Percentiles rank a stretch among this genome's conserved stretches.
phyloP scores from a whole-genome alignment of 1,140 invertebrate species.

The Pachyrhynchus sulphureomaculatus region DNA sequence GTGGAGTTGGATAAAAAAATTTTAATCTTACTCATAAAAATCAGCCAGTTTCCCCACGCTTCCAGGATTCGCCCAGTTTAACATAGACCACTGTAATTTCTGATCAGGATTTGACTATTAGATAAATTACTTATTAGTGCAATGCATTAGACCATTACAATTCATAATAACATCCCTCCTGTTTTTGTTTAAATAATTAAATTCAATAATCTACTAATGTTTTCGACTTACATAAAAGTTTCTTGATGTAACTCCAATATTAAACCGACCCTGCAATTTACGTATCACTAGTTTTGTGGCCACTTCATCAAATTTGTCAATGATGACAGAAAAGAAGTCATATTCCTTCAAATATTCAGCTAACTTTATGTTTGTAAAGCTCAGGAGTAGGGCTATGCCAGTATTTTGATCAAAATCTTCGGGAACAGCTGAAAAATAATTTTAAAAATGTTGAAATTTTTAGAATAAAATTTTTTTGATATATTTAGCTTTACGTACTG shows the following conservation, averaged over 20 bases:
- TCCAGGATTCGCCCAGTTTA: constrained; percentile 43
- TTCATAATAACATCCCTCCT: too few relatives aligned
- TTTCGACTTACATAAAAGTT: constrained; percentile 44
- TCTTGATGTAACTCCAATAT: constrained; percentile 41
- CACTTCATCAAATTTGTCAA: constrained; percentile 43
- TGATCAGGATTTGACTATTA: constrained; percentile 40
- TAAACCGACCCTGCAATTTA: constrained; percentile 38
- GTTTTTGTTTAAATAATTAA: too few relatives aligned
- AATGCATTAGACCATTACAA: not conserved
- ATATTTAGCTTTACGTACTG: constrained; percentile 30
- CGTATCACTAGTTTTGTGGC: constrained; percentile 38
- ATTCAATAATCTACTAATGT: too few relatives aligned
- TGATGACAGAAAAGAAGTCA: constrained; percentile 35
- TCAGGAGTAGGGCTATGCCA: constrained; percentile 16
- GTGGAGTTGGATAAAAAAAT: too few relatives aligned
- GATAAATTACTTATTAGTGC: not conserved
- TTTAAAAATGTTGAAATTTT: not conserved
- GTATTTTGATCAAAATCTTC: constrained; percentile 12
- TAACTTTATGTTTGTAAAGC: constrained; percentile 33
- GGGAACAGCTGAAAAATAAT: constrained; percentile 19
- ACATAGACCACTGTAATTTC: constrained; percentile 43
- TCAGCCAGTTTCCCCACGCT: constrained; percentile 39
- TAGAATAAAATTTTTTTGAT: not conserved
- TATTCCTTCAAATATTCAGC: constrained; percentile 20
- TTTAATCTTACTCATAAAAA: constrained; percentile 39